Base-by-base conservation (phyloP, 1,140 invertebrate genomes). In the Scaptomyza graminum region DNA sequence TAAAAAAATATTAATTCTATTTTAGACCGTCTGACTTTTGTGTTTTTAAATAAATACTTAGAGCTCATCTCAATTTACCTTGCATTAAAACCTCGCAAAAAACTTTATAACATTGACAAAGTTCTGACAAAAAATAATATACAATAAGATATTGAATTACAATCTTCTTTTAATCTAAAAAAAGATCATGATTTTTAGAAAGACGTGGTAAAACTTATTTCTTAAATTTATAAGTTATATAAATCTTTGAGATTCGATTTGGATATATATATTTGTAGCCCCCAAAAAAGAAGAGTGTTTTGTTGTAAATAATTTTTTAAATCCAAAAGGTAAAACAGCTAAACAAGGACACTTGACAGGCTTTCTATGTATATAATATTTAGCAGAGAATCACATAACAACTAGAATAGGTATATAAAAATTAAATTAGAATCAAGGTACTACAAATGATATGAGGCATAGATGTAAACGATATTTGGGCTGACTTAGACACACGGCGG, bases 361-460 rank as follows among this genome's bases (percentile, higher is more conserved):
- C 25, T 41, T 13, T 41, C 54, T 34, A 73, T 41, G 47, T 52
- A 4, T 50, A 41, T 16, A 50, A 37, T 28, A 43, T 22, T 31
- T 9, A 41, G 52, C 13, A 46, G 59, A 25, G 51, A 62, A 46
- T 12, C 60, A 47, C 31, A 37, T 13, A 47, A 55, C 25, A 39
- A n/a, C 41, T 47, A 44, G 41, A 44, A 57, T 12, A 73, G 22
- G 47, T 55, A 8, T 50, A 12, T 43, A 9, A 41, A 11, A 62
- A 41, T n/a, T 13, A 4, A 25, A 16, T n/a, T 12, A 22, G 11
- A 47, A 5, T 56, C 25, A 57, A 64, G 16, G 9, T 46, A 59
- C 81, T 85, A 81, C 80, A 85, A 85, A 85, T 87, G 13, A 87
- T 73, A 61, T 65, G 68, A 79, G 65, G 64, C 78, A 67, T 55